Evolutionary conservation across 2,888 invertebrate genomes (phyloP), one percentile per base, ranked within the genome.

Genomic region (Ennomos quercinarius): DNA sequence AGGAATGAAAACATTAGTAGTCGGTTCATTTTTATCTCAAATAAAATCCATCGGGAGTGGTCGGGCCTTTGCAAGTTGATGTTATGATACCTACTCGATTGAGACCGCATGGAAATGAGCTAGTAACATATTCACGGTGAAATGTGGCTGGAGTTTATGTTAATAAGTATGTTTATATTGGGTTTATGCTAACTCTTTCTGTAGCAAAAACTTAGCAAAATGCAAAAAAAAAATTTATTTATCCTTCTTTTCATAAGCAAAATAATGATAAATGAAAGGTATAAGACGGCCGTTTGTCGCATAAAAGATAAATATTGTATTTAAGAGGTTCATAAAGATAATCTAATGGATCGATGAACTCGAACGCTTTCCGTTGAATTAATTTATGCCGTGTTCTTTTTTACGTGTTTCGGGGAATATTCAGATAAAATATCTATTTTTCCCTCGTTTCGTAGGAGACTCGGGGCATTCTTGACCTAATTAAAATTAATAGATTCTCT

Each of bases 1-100:
- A 77, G 77, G 73, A 79, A 82, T 81, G 79, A 79, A 80, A 81
- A 76, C 78, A 82, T 83, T 82, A 81, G 80, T 74, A 83, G 78
- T 76, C 77, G 69, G 75, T 81, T 73, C 76, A 73, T 78, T 78
- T 80, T 74, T 76, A 80, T 78, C 76, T 72, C 67, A 70, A 69
- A 75, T 70, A 77, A 71, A 81, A 75, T 76, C 76, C 72, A 72
- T 71, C 51, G 75, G 72, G 76, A 69, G 60, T 61, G 67, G 66
- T 66, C 57, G 65, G 66, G 66, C 65, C 66, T 71, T 72, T 68
- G 70, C 71, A 70, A 66, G 66, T 65, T 65, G 70, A 72, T 76
- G 67, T 67, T 71, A 66, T 71, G 62, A 68, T 66, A 69, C 54
- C 58, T 61, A 53, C 57, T 64, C 64, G 61, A 70, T 69, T 65